Base-by-base conservation (phyloP, 2,888 invertebrate genomes). In the Gasteruption jaculator region DNA sequence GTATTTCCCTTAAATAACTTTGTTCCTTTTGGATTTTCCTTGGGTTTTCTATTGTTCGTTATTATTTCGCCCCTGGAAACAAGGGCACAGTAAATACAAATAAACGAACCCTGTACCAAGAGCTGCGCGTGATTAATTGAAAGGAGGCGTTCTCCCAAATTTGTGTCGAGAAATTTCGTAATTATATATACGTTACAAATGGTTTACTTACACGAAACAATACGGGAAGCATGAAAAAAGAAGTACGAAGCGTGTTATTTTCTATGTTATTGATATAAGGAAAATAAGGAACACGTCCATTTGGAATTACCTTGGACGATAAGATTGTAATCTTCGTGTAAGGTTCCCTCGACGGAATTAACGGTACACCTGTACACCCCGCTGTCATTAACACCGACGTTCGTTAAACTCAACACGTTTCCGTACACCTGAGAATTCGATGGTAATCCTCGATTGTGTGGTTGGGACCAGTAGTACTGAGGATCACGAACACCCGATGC, bases 341-440 rank as follows among this genome's bases (percentile, higher is more conserved):
- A 76, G 18, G 68, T 67, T 19, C 77, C 77, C 11, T 70, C 74
- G 4, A 63, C 56, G 16, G 77, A 77, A 38, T 71, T 65, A 1
- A 81, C 84, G 42, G 77, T 77, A 60, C 88, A 88, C 27, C 79
- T 73, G 63, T 88, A 88, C 5, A 75, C 68, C 27, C 86, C 87
- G 19, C 77, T 78, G 66, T 88, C 83, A 40, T 77, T 77, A 3
- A 74, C 68, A 39, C 72, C 70, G 2, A 84, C 76, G 48, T 76
- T 74, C 2, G 68, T 70, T 35, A 87, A 76, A 48, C 80, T 73
- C 29, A 87, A 65, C 34, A 78, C 68, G 19, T 74, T 73, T 16
- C 78, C 81, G 29, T 73, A 71, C 15, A 76, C 76, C 46, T 75
- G 73, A 38, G 82, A 76, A 57, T 83, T 81, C 34, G 73, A 61